Evolutionary conservation across 2,113 vertebrate genomes (phyloP).

Genomic region (Gorsachius goisagi): DNA sequence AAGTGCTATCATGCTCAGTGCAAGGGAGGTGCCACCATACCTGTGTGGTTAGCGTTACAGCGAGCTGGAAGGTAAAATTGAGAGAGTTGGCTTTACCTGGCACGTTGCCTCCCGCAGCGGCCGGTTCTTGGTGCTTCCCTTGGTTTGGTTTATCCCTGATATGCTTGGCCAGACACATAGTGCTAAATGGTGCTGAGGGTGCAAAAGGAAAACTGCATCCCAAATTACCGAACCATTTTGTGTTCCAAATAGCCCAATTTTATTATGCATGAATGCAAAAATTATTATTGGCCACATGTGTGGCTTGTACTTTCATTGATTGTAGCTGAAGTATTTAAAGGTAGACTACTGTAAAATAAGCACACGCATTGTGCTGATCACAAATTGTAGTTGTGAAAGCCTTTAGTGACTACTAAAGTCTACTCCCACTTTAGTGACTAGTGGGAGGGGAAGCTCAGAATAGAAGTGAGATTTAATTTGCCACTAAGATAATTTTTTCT

Average conservation of each 20-base stretch:
- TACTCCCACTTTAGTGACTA: too few relatives aligned
- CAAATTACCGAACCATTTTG: background rate
- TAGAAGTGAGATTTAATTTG: background rate
- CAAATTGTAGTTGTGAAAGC: background rate
- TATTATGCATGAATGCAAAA: background rate
- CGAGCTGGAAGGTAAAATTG: background rate
- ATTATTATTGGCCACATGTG: background rate
- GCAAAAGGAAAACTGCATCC: background rate
- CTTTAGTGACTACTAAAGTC: background rate
- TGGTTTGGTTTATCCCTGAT: background rate
- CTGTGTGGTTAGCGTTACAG: accelerated
- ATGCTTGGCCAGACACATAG: background rate
- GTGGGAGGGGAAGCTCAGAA: background rate
- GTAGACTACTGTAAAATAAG: background rate
- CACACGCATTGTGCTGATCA: background rate
- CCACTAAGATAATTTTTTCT: background rate
- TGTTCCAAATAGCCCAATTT: background rate
- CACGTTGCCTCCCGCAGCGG: too few relatives aligned
- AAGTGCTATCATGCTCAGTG: accelerated
- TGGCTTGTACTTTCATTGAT: background rate
- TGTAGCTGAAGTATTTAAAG: background rate
- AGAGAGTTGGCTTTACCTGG: background rate
- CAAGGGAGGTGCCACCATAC: background rate
- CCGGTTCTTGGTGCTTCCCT: background rate
- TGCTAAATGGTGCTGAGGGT: background rate